Evolutionary conservation across 2,113 vertebrate genomes (phyloP).

Genomic region (Girardinichthys multiradiatus): DNA sequence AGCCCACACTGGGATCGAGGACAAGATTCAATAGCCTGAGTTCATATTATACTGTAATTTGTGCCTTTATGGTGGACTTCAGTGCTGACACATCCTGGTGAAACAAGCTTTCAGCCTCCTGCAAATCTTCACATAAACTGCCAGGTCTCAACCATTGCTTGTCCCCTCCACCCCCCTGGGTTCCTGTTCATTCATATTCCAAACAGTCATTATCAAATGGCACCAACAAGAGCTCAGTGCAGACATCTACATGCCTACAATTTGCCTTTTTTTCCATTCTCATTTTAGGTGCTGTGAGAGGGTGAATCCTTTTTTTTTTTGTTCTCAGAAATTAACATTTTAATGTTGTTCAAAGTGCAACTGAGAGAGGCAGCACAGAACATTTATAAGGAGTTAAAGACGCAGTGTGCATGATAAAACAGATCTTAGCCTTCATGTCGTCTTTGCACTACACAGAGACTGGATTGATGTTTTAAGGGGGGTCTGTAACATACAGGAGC

Average conservation of each 20-base stretch:
- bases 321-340: slow-evolving; percentile 32
- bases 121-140: slow-evolving; percentile 40
- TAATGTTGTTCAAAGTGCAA: slow-evolving; percentile 17
- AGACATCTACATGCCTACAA: slow-evolving; percentile 28
- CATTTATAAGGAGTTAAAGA: slow-evolving; percentile 34
- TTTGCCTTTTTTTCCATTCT: slow-evolving; percentile 21
- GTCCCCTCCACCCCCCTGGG: not conserved
- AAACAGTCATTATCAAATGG: slow-evolving; percentile 38
- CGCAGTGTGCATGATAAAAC: not conserved
- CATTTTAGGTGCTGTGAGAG: slow-evolving; percentile 3
- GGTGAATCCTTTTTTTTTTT: not conserved
- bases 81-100: slow-evolving; percentile 22
- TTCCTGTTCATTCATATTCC: slow-evolving; percentile 41
- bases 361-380: slow-evolving; percentile 5
- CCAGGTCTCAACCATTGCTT: slow-evolving; percentile 33
- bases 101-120: slow-evolving; percentile 38
- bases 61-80: slow-evolving; percentile 23
- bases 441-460: slow-evolving; percentile 17
- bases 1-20: slow-evolving; percentile 15
- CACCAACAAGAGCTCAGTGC: not conserved
- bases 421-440: slow-evolving; percentile 37
- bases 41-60: slow-evolving; percentile 17
- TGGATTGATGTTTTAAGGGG: slow-evolving; percentile 38
- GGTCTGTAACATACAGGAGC: slow-evolving; percentile 50
- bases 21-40: slow-evolving; percentile 10